These are phyloP conservation scores for Ianthella basta DNA, from an alignment of 37 sponge, comb jelly and placozoan species.

Conservation along the genomic window DNA sequence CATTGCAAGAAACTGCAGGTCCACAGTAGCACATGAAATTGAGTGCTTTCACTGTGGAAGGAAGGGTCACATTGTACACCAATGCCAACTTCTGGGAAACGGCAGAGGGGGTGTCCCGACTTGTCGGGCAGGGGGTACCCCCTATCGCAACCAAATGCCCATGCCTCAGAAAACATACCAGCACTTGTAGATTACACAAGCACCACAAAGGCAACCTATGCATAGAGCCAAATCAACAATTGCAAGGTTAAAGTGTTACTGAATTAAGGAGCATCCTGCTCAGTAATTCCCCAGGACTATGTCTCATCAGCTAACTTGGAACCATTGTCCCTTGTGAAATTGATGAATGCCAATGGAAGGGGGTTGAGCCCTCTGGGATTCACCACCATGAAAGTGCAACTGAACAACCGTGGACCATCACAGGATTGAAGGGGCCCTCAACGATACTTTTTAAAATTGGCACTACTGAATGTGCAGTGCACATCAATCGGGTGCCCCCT, in stretches of 20 bases:
- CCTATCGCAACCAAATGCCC: not conserved
- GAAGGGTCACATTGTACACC: not conserved
- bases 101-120: not conserved
- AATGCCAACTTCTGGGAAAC: conserved; percentile 2
- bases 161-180: not conserved
- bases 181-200: not conserved
- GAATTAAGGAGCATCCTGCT: conserved; percentile 9
- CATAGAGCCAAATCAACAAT: not conserved
- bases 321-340: not conserved
- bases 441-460: too few species aligned
- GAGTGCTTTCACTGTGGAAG: not conserved
- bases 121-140: not conserved
- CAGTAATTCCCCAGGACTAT: conserved; percentile 4
- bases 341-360: conserved; percentile 27
- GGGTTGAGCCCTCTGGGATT: not conserved
- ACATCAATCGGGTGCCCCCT: too few species aligned
- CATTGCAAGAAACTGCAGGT: not conserved
- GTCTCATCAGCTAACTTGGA: not conserved
- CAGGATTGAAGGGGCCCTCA: too few species aligned
- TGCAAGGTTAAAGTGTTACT: not conserved
- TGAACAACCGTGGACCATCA: too few species aligned
- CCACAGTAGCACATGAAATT: not conserved
- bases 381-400: conserved; percentile 4
- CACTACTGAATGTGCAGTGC: too few species aligned
- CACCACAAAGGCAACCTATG: not conserved